Percentiles rank a stretch among this genome's conserved stretches.
These are phyloP conservation scores for Phenganax subtilis DNA, from an alignment of 92 coral and sea anemone genomes.

Conservation along the genomic window DNA sequence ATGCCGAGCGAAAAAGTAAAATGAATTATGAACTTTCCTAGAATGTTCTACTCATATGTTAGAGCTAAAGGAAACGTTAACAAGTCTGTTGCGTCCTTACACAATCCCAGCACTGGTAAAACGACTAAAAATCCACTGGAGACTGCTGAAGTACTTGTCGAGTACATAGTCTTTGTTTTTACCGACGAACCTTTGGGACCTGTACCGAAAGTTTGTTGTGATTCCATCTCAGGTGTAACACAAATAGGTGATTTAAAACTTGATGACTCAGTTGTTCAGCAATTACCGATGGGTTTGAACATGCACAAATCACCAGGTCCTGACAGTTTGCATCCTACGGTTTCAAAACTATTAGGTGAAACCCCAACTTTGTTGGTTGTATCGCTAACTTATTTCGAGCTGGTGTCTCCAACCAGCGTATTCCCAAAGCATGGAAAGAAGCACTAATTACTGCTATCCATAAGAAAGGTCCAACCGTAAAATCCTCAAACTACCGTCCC, in stretches of 20 bases:
- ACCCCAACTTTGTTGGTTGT: neutral
- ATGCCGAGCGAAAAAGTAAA: neutral
- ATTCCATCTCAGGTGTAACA: neutral
- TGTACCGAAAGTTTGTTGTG: neutral
- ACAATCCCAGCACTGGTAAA: constrained; percentile 9
- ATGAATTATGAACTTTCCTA: neutral
- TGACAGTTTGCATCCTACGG: constrained; percentile 1
- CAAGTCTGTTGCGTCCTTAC: neutral
- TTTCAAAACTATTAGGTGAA: neutral
- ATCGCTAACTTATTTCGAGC: neutral
- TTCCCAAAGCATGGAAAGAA: constrained; percentile 9
- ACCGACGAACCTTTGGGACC: neutral
- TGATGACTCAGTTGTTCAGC: neutral
- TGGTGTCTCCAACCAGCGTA: constrained; percentile 1
- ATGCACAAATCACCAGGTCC: constrained; percentile 12
- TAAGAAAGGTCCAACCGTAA: neutral
- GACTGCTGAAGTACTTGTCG: constrained; percentile 5
- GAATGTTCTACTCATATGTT: constrained; percentile 21
- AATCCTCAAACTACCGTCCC: constrained; percentile 5
- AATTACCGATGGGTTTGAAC: neutral
- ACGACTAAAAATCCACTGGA: neutral
- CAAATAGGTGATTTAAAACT: neutral
- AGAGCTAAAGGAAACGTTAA: constrained; percentile 25
- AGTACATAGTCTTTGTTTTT: constrained; percentile 8
- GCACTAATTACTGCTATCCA: constrained; percentile 4